Conservation (phyloP, 1,140 invertebrate genomes). For the Mylabris phalerata region DNA sequence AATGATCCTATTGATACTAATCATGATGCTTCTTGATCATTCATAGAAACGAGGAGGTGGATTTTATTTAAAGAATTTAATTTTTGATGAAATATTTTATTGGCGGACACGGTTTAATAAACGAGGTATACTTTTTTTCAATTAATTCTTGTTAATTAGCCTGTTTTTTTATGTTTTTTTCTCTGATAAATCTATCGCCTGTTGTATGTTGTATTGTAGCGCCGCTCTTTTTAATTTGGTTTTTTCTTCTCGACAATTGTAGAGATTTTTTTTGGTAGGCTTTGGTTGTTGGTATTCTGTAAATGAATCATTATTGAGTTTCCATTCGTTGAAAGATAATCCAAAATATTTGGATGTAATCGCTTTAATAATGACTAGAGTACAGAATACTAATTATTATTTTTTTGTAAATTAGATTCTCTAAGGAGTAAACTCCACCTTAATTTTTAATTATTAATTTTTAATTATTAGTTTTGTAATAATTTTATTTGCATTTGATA, state of each 20-base stretch:
- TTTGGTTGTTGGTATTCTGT: not conserved
- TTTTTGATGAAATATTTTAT: slow-evolving; percentile 23
- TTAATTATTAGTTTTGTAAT: not conserved
- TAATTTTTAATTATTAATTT: slow-evolving; percentile 8
- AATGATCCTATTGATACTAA: slow-evolving; percentile 21
- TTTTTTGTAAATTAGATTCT: slow-evolving; percentile 4
- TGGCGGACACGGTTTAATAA: slow-evolving; percentile 18
- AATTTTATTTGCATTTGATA: slow-evolving; percentile 38
- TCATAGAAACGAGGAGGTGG: slow-evolving; percentile 22
- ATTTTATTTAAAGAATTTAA: slow-evolving; percentile 16
- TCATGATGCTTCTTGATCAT: slow-evolving; percentile 34
- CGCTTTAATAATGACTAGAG: too few relatives aligned
- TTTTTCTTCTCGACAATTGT: slow-evolving; percentile 21
- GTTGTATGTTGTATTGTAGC: slow-evolving; percentile 29
- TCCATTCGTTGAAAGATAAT: not conserved
- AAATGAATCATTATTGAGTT: not conserved
- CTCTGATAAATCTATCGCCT: slow-evolving; percentile 17
- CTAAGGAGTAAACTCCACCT: slow-evolving; percentile 41
- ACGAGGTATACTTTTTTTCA: slow-evolving; percentile 21
- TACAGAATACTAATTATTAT: too few relatives aligned
- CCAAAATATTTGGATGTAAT: too few relatives aligned
- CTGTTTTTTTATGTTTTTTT: slow-evolving; percentile 17
- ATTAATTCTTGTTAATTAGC: not conserved
- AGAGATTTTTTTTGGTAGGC: slow-evolving; percentile 20
- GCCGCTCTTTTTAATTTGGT: slow-evolving; percentile 22